Percentiles rank a stretch among this genome's conserved stretches.
These are phyloP conservation scores for Drosophila eugracilis DNA, from an alignment of 1,140 invertebrate species.

Conservation along the genomic window DNA sequence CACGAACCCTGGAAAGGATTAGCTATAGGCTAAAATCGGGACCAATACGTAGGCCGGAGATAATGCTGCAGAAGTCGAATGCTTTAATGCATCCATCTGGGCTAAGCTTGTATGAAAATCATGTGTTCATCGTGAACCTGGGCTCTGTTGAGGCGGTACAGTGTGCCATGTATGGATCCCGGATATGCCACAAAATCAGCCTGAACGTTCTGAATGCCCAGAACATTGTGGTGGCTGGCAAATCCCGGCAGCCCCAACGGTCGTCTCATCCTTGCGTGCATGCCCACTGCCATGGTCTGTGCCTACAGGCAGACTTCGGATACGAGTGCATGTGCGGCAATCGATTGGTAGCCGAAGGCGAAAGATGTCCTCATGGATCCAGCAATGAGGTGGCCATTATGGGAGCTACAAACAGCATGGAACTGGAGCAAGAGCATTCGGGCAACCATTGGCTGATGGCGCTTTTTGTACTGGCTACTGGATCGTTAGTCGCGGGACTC, in stretches of 20 bases:
- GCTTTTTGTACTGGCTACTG: conserved; percentile 18
- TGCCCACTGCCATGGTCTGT: conserved; percentile 86
- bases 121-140: conserved; percentile 86
- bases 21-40: conserved; percentile 86
- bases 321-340: conserved; percentile 87
- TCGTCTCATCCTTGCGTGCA: conserved; percentile 85
- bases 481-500: conserved; percentile 21
- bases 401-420: conserved; percentile 1
- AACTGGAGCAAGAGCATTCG: not conserved
- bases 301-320: conserved; percentile 85
- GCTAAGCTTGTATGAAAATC: conserved; percentile 87
- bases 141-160: conserved; percentile 85
- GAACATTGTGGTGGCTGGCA: conserved; percentile 86
- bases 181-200: conserved; percentile 85
- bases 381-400: conserved; percentile 56
- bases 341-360: conserved; percentile 63
- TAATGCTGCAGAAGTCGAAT: conserved; percentile 85
- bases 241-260: conserved; percentile 85
- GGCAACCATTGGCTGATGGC: conserved; percentile 19
- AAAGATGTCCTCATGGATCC: conserved; percentile 63
- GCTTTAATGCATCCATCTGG: conserved; percentile 85
- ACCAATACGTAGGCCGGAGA: conserved; percentile 83
- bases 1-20: conserved; percentile 87
- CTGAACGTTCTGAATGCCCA: conserved; percentile 85
- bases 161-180: conserved; percentile 86